Evolutionary conservation across 1,140 invertebrate species (phyloP), one percentile per base, ranked within the genome.

Genomic region (Drosophila baimaii): DNA sequence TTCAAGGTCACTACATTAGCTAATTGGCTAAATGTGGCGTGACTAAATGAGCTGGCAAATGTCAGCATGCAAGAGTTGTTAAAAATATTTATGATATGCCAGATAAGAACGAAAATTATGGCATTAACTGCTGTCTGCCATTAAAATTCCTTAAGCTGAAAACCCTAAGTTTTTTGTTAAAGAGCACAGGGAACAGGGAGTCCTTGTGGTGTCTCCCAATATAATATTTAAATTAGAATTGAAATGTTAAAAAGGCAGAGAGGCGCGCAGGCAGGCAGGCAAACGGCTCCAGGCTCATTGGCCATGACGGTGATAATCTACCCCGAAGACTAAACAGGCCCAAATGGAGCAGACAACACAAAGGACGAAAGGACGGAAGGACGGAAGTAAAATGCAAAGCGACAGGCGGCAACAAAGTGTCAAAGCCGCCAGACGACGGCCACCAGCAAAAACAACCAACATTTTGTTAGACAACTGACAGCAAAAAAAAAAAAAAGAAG

Each of bases 221-320:
- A 78, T 78, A 86, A 81, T 78, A 85, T 84, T 84, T 86, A 81
- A 85, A 85, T 86, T 85, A 64, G 78, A 81, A 79, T 71, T 88
- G 79, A 85, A 76, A 85, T 68, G 75, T 52, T 66, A 63, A 86
- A 85, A 85, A 51, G 79, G 59, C 70, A 55, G 39, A 33, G 29
- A 37, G 44, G 2, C 27, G n/a, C n/a, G 13, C 31, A 33, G 35
- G 8, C 29, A 15, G 19, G n/a, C 37, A 15, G 37, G 57, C 46
- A 61, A 58, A 44, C 23, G 64, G 46, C 51, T 49, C 49, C 21
- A 58, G 35, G 39, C 56, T 63, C 44, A 62, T 46, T 72, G 47
- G 69, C 62, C 81, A 44, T 85, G 64, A 58, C 57, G 78, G 64
- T 68, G 79, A 86, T 88, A 82, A 79, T 86, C 82, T 52, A 69